Evolutionary conservation across 2,888 invertebrate genomes (phyloP), one percentile per base, ranked within the genome.

Genomic region (Ochropleura leucogaster): DNA sequence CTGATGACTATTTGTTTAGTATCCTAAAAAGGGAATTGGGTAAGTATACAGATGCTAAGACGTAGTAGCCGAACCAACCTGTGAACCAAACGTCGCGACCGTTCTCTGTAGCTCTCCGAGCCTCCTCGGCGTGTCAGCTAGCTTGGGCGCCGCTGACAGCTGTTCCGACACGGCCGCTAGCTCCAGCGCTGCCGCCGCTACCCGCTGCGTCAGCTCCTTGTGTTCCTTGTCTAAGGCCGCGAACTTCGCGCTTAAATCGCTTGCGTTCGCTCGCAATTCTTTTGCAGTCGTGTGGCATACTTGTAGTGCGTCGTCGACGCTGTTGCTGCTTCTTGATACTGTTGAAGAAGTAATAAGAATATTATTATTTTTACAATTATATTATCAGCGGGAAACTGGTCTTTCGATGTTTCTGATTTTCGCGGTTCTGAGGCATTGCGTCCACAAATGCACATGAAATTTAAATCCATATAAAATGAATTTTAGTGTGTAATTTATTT

Each of bases 261-360:
- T 97, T 85, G 98, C 97, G 92, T 98, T 98, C 81, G 97, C 97
- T 79, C 97, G 97, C 62, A 98, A 94, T 85, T 97, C 97, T 89
- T 97, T 97, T 14, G 98, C 97, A 10, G 97, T 96, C 16, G 98
- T 97, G 90, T 98, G 98, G 92, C 97, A 98, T 89, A 97, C 96
- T 93, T 98, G 98, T 68, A 98, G 92, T 3, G 97, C 97, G 90
- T 98, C 98, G 68, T 97, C 97, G 84, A 98, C 97, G 77, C 97
- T 97, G 91, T 97, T 97, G 92, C 97, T 98, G 89, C 97, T 97
- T 78, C 97, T 97, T 93, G 97, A 94, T 89, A 98, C 97, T 97
- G 93, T 85, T 88, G 85, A 89, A 88, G 89, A 88, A 57, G 10
- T n/a, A 14, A 16, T 14, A 59, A 40, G 40, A 40, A 59, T 16